phyloP scores from a whole-genome alignment of 2,113 vertebrate species.

The Conger conger region DNA sequence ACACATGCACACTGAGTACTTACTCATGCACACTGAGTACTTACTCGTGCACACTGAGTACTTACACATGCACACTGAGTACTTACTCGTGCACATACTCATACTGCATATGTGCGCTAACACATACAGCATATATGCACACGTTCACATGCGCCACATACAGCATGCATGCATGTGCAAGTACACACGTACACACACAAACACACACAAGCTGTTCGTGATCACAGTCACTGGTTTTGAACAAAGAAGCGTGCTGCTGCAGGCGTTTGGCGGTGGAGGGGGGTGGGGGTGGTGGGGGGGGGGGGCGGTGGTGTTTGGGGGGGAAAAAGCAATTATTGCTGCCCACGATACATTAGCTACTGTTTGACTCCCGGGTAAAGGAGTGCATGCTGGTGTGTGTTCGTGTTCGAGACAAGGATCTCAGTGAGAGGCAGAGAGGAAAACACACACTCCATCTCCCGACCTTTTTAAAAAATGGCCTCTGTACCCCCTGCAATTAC shows the following conservation, averaged over 20 bases:
- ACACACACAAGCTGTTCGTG: background rate
- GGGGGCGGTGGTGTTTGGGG: background rate
- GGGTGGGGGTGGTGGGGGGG: background rate
- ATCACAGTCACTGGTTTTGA: slow-evolving; percentile 39
- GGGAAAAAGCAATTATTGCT: slow-evolving; percentile 64
- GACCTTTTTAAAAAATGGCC: slow-evolving; percentile 54
- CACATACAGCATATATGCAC: background rate
- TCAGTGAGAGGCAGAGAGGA: background rate
- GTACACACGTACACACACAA: slow-evolving; percentile 26
- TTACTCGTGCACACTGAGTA: slow-evolving; percentile 4
- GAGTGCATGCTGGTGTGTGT: slow-evolving; percentile 54
- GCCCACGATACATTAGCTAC: slow-evolving; percentile 52
- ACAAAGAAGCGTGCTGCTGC: slow-evolving; percentile 55
- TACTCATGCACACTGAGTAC: slow-evolving; percentile 13
- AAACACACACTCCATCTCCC: background rate
- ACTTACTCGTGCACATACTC: background rate
- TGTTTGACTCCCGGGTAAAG: slow-evolving; percentile 66
- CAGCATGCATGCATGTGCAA: slow-evolving; percentile 11
- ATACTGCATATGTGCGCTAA: background rate
- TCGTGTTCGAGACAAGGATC: slow-evolving; percentile 9
- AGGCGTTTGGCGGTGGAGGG: slow-evolving; percentile 36
- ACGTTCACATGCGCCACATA: background rate
- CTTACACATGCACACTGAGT: slow-evolving; percentile 16
- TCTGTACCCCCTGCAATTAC: slow-evolving; percentile 43
- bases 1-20: slow-evolving; percentile 10